These are phyloP conservation scores for Morelia viridis DNA, from an alignment of 2,797 vertebrate genomes.

Conservation along the genomic window DNA sequence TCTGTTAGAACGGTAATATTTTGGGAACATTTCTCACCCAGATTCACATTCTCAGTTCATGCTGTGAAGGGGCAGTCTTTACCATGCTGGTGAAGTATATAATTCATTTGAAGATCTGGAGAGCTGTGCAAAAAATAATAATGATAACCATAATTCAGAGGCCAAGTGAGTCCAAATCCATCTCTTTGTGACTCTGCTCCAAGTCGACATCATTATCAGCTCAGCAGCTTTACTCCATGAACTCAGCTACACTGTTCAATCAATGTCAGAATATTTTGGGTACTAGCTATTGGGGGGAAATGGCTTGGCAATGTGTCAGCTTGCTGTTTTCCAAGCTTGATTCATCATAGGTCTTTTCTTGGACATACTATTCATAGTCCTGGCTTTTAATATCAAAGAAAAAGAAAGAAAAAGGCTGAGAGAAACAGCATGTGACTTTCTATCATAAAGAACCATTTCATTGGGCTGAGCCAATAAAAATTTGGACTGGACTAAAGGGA, in stretches of 20 bases:
- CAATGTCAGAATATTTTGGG: constrained; percentile 35
- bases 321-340: constrained; percentile 19
- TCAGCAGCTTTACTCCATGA: constrained; percentile 14
- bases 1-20: constrained; percentile 16
- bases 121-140: constrained; percentile 12
- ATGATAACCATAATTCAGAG: constrained; percentile 17
- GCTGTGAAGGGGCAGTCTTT: background rate
- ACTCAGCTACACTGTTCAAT: constrained; percentile 28
- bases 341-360: constrained; percentile 31
- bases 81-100: background rate
- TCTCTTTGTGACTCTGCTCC: constrained; percentile 21
- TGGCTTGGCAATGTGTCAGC: constrained; percentile 20
- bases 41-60: background rate
- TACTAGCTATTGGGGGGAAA: constrained; percentile 27
- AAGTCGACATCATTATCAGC: constrained; percentile 20
- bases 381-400: constrained; percentile 15
- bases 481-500: background rate
- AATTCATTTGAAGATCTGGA: constrained; percentile 16
- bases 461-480: constrained; percentile 15
- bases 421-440: background rate
- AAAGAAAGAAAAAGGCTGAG: background rate
- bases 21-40: background rate
- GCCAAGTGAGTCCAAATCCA: constrained; percentile 25
- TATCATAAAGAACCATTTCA: constrained; percentile 12
- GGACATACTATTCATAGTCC: background rate